Percentiles rank a stretch among this genome's conserved stretches.
Evolutionary conservation across 2,888 invertebrate genomes (phyloP).

Genomic region (Cataglyphis livida): DNA sequence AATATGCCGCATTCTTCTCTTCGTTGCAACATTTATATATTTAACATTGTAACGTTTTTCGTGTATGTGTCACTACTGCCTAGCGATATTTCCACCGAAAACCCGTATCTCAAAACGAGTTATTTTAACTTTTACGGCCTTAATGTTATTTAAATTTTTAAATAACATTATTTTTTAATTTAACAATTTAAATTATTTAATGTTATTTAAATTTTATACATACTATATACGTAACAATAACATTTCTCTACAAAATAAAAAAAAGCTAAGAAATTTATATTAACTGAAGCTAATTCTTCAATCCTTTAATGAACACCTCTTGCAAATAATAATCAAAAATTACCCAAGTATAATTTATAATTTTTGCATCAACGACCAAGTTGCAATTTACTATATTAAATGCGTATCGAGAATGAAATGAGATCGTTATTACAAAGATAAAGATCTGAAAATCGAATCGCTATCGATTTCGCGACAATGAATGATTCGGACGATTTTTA

Average conservation of each 20-base stretch:
- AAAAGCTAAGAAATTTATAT: neutral
- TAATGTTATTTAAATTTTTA: too few species aligned
- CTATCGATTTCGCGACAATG: conserved; percentile 45
- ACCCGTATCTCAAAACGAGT: neutral
- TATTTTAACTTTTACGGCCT: neutral
- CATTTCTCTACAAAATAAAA: neutral
- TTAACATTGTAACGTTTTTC: conserved; percentile 6
- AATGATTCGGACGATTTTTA: conserved; percentile 56
- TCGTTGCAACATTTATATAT: conserved; percentile 13
- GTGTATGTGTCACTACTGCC: neutral
- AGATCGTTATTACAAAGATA: conserved; percentile 1
- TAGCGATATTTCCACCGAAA: neutral
- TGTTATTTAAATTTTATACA: neutral
- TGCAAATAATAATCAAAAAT: conserved; percentile 20
- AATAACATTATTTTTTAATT: too few species aligned
- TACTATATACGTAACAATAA: neutral
- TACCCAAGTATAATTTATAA: neutral
- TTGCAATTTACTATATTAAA: neutral
- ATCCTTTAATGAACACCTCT: neutral
- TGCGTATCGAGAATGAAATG: neutral
- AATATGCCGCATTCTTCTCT: conserved; percentile 5
- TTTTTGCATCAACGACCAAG: neutral
- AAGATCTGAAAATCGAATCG: conserved; percentile 1
- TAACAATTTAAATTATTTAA: too few species aligned
- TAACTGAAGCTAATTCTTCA: neutral